phyloP scores from a whole-genome alignment of 2,888 invertebrate genomes.

The Limnephilus rhombicus region DNA sequence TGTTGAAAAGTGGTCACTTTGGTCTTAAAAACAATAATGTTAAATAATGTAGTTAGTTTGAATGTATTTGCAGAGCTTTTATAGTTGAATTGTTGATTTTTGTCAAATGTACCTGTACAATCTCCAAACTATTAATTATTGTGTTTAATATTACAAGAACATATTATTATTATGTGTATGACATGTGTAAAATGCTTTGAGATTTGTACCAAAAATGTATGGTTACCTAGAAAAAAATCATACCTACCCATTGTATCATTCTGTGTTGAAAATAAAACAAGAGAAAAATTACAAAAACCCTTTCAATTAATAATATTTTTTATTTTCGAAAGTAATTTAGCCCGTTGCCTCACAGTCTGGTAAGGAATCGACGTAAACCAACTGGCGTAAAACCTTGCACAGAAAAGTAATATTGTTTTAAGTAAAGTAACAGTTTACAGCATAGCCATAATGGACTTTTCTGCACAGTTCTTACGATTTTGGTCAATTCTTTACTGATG shows the following conservation, averaged over 20 bases:
- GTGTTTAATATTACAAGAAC: not conserved
- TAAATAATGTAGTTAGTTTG: conserved; percentile 14
- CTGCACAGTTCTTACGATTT: too few relatives aligned
- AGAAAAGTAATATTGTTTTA: too few relatives aligned
- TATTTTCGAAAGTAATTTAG: not conserved
- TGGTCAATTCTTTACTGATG: too few relatives aligned
- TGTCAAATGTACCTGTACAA: conserved; percentile 47
- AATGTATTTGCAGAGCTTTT: conserved; percentile 43
- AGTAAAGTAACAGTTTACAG: too few relatives aligned
- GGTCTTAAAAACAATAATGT: not conserved
- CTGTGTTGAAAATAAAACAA: conserved; percentile 51
- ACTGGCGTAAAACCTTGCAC: too few relatives aligned
- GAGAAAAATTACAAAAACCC: not conserved
- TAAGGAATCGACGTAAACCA: too few relatives aligned
- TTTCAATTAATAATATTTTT: not conserved
- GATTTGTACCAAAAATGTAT: conserved; percentile 53
- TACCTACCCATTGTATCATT: conserved; percentile 48
- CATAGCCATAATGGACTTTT: too few relatives aligned
- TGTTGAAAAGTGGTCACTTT: not conserved
- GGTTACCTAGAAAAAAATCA: conserved; percentile 23
- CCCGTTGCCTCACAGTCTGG: too few relatives aligned
- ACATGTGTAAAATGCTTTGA: conserved; percentile 41
- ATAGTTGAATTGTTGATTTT: conserved; percentile 28
- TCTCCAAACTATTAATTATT: conserved; percentile 22
- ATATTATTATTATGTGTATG: not conserved